Evolutionary conservation across 2,797 vertebrate species (phyloP).

Genomic region (Hylomyscus alleni): DNA sequence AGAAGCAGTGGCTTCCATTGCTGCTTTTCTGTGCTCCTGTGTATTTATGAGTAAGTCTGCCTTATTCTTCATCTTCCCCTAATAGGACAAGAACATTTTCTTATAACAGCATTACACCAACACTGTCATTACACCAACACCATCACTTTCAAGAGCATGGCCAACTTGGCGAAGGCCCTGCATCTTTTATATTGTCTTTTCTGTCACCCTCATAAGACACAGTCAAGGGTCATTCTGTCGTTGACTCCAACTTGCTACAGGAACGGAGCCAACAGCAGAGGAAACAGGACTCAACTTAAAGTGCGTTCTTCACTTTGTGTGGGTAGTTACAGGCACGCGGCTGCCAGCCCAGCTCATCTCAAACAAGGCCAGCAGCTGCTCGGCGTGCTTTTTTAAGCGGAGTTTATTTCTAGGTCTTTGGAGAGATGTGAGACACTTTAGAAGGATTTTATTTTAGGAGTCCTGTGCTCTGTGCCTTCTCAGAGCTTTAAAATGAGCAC

Average conservation of each 20-base stretch:
- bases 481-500: constrained; percentile 59
- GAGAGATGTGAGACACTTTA: constrained; percentile 63
- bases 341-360: constrained; percentile 54
- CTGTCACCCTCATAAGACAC: not conserved
- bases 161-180: not conserved
- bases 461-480: constrained; percentile 62
- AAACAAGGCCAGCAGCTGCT: constrained; percentile 79
- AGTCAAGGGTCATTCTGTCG: not conserved
- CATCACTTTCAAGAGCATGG: not conserved
- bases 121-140: not conserved
- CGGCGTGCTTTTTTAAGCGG: constrained; percentile 68
- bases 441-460: constrained; percentile 76
- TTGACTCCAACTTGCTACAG: too few relatives aligned
- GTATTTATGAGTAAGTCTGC: not conserved
- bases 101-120: not conserved
- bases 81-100: not conserved
- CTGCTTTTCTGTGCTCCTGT: not conserved
- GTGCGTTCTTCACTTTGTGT: not conserved
- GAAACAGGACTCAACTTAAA: not conserved
- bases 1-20: not conserved
- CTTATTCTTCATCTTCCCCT: not conserved
- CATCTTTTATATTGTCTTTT: not conserved
- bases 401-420: constrained; percentile 78
- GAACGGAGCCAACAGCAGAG: not conserved
- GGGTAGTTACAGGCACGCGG: constrained; percentile 35